Base-by-base conservation (phyloP, 2,113 vertebrate genomes). In the Lates calcarifer region DNA sequence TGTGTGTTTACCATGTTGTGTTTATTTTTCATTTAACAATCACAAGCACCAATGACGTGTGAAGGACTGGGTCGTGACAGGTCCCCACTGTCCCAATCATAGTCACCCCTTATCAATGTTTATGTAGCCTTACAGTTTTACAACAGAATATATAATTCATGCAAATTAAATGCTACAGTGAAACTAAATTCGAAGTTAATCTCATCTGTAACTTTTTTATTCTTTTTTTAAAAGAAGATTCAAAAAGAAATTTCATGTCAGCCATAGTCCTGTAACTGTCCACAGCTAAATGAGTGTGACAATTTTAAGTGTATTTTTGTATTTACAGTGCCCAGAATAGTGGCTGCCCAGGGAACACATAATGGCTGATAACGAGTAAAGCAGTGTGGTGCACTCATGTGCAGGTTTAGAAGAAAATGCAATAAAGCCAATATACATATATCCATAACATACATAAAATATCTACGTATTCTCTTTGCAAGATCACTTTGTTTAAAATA, bases 11-110 rank as follows among this genome's bases (percentile, higher is more conserved):
- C 49, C 35, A 14, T 57, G 28, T 20, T 2, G 14, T 66, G 57
- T 86, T 90, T 80, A 60, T 69, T 58, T 84, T 90, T 64, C 60
- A 82, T 85, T 91, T 86, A 56, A 17, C 3, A 56, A 72, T 61
- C 55, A 78, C 29, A 76, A 74, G n/a, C 22, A 45, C 28, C 63
- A 82, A 74, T 75, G 61, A 75, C 56, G 83, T 64, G 78, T 88
- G 85, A 86, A 85, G 79, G 79, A 80, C 75, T 66, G 47, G 76
- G 79, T 53, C n/a, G 3, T 56, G 67, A 49, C 29, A 56, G 11
- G 66, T 73, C 65, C 65, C 53, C 72, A 22, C 47, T 45, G 49
- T 49, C 31, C 24, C 13, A 58, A 31, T 70, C 29, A n/a, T 47
- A 51, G 11, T 33, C 6, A 55, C 80, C 39, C 35, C 31, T 53